These are phyloP conservation scores for Gymnogyps californianus DNA, from an alignment of 2,113 vertebrate species.

Conservation along the genomic window DNA sequence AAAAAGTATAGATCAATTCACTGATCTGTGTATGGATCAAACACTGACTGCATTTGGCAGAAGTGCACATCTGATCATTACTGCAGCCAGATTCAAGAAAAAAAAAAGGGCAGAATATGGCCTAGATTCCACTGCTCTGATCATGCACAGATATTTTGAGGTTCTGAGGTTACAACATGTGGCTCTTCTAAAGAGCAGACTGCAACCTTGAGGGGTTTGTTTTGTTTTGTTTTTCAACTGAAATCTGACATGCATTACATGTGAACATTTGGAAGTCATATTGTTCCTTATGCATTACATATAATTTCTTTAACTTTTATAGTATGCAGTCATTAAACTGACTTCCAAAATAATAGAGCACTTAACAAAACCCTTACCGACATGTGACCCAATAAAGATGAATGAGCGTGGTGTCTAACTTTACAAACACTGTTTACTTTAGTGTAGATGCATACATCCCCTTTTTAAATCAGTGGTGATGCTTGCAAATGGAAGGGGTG, in stretches of 20 bases:
- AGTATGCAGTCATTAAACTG: conserved; percentile 4
- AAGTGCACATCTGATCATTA: neutral
- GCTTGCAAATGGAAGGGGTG: neutral
- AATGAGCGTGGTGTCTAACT: neutral
- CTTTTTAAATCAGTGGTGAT: neutral
- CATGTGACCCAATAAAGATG: neutral
- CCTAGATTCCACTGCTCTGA: neutral
- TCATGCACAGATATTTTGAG: conserved; percentile 6
- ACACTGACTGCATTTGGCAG: neutral
- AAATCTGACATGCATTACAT: conserved; percentile 42
- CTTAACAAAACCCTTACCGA: neutral
- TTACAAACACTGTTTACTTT: neutral
- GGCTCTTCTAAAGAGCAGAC: conserved; percentile 36
- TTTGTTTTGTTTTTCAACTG: neutral
- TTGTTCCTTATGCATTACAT: neutral
- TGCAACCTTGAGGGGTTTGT: conserved; percentile 9
- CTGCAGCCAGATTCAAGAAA: neutral
- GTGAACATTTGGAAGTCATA: conserved; percentile 56
- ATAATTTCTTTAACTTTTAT: conserved; percentile 33
- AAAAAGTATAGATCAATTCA: neutral
- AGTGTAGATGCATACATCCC: neutral
- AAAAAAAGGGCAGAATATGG: neutral
- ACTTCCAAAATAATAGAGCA: conserved; percentile 1
- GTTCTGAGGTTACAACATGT: conserved; percentile 28
- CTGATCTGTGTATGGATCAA: neutral